phyloP scores from a whole-genome alignment of 2,888 invertebrate species.

The Invenusta paracnida region DNA sequence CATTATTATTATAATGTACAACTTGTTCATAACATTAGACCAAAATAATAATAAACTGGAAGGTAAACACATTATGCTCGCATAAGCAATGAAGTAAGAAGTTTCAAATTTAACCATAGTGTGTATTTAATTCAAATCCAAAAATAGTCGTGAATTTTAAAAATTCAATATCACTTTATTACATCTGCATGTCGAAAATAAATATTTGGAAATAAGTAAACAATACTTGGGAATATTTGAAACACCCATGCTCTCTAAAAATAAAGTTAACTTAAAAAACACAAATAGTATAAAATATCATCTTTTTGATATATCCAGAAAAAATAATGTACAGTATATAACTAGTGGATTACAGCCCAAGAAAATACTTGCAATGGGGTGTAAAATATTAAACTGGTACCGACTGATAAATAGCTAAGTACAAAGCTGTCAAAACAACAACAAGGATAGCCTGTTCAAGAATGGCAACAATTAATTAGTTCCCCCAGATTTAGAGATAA shows the following conservation, averaged over 20 bases:
- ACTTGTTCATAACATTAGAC: too few species aligned
- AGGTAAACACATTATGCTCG: too few species aligned
- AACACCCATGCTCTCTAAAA: too few species aligned
- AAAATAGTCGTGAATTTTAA: not conserved
- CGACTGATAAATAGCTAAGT: not conserved
- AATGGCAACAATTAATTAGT: too few species aligned
- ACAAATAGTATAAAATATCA: not conserved
- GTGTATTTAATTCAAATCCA: not conserved
- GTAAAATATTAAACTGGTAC: too few species aligned
- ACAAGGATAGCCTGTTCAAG: not conserved
- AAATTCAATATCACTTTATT: not conserved
- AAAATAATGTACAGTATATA: not conserved
- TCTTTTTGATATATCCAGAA: not conserved
- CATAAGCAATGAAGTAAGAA: too few species aligned
- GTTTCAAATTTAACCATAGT: not conserved
- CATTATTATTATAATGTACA: too few species aligned
- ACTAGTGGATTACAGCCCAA: not conserved
- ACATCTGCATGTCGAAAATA: not conserved
- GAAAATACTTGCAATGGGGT: too few species aligned
- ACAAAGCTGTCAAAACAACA: conserved; percentile 7
- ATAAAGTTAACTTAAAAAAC: not conserved
- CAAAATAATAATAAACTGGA: too few species aligned
- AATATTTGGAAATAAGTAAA: not conserved
- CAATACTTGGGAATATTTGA: too few species aligned
- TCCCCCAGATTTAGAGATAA: too few species aligned